Conservation (phyloP, 2,888 invertebrate species). For the Iselma pallidipennis region DNA sequence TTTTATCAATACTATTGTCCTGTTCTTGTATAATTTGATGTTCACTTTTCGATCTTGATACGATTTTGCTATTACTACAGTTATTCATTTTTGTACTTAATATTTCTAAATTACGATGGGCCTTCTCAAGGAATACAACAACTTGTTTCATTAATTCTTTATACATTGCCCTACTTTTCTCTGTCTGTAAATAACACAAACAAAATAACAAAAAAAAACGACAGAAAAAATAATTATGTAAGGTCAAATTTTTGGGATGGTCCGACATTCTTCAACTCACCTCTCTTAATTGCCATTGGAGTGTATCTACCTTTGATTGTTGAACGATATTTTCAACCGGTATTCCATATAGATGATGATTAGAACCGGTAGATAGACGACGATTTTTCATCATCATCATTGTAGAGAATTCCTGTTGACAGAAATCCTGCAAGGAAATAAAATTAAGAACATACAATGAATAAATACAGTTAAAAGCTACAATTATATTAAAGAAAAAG, state of each 20-base stretch:
- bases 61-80: conserved; percentile 42
- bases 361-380: neutral
- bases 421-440: neutral
- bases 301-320: conserved; percentile 69
- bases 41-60: conserved; percentile 60
- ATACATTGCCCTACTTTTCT: conserved; percentile 74
- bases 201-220: conserved; percentile 3
- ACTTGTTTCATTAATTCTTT: conserved; percentile 73
- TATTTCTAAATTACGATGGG: conserved; percentile 66
- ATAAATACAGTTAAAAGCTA: neutral
- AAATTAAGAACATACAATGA: neutral
- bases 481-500: neutral
- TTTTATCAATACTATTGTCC: conserved; percentile 7
- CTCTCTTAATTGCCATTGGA: conserved; percentile 76
- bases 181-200: conserved; percentile 66
- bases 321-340: conserved; percentile 65
- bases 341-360: conserved; percentile 27
- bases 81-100: conserved; percentile 53
- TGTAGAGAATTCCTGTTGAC: neutral
- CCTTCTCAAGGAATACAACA: conserved; percentile 68
- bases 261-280: conserved; percentile 53
- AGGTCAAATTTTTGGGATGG: neutral
- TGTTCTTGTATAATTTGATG: conserved; percentile 51
- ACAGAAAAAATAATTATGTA: neutral
- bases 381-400: neutral